phyloP scores from a whole-genome alignment of 35 echinoderm and acorn worm species.

The Apostichopus parvimensis region DNA sequence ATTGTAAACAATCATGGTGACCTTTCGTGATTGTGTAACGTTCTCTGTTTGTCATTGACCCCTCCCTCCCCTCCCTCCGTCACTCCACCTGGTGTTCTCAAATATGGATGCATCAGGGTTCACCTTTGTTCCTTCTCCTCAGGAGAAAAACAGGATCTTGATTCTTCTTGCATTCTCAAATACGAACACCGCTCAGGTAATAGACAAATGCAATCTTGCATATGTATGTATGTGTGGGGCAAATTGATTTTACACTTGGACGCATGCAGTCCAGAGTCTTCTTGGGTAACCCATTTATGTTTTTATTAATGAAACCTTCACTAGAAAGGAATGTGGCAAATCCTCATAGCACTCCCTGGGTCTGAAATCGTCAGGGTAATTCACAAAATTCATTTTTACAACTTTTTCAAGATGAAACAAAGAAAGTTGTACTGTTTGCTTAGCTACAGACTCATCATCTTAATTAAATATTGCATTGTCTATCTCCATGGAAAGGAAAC shows the following conservation, averaged over 20 bases:
- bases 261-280: not conserved
- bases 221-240: not conserved
- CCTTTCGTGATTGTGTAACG: too few relatives aligned
- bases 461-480: conserved; percentile 14
- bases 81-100: too few relatives aligned
- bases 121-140: too few relatives aligned
- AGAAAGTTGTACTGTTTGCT: not conserved
- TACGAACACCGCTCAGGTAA: too few relatives aligned
- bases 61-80: too few relatives aligned
- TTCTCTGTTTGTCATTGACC: too few relatives aligned
- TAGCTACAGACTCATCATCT: not conserved
- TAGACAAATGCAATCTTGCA: not conserved
- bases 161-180: too few relatives aligned
- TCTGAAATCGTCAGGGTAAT: not conserved
- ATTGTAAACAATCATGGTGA: too few relatives aligned
- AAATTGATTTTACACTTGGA: not conserved
- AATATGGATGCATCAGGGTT: too few relatives aligned
- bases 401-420: not conserved
- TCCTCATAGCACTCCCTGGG: not conserved
- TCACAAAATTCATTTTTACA: not conserved
- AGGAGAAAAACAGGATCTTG: too few relatives aligned
- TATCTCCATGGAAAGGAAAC: not conserved
- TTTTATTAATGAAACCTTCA: not conserved
- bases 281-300: not conserved
- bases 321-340: not conserved